Evolutionary conservation across 2,797 vertebrate genomes (phyloP).

Genomic region (Spinus pinus): DNA sequence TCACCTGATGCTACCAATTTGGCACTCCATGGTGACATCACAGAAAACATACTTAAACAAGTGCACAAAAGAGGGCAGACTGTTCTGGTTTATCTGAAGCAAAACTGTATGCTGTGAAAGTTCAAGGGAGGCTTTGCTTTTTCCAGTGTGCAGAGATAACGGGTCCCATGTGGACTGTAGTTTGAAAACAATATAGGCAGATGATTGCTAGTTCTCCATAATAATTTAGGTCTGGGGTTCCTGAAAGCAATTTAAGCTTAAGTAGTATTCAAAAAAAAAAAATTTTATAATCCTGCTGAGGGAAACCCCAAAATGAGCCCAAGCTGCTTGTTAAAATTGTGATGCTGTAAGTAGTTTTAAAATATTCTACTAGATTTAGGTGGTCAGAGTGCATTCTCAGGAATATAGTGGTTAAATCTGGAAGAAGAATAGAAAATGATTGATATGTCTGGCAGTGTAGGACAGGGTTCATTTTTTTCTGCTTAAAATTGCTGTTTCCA

Average conservation of each 20-base stretch:
- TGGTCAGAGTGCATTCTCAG: neutral
- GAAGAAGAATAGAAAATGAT: neutral
- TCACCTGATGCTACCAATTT: neutral
- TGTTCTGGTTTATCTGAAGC: neutral
- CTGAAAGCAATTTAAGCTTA: neutral
- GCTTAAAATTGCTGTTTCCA: neutral
- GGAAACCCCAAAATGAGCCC: neutral
- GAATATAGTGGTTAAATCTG: neutral
- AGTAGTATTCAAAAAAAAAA: neutral
- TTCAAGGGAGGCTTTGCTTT: neutral
- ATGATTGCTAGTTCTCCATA: neutral
- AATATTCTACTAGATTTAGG: neutral
- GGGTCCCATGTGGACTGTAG: neutral
- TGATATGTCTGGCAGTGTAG: neutral
- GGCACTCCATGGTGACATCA: neutral
- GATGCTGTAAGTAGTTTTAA: neutral
- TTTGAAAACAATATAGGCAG: neutral
- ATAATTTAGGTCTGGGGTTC: neutral
- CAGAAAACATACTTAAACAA: neutral
- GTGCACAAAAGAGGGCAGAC: neutral
- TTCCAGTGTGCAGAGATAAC: neutral
- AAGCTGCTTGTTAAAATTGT: neutral
- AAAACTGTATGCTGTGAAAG: neutral
- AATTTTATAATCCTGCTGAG: neutral
- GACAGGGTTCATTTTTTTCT: neutral